Base-by-base conservation (phyloP, 2,113 vertebrate genomes). In the Columba janthina region DNA sequence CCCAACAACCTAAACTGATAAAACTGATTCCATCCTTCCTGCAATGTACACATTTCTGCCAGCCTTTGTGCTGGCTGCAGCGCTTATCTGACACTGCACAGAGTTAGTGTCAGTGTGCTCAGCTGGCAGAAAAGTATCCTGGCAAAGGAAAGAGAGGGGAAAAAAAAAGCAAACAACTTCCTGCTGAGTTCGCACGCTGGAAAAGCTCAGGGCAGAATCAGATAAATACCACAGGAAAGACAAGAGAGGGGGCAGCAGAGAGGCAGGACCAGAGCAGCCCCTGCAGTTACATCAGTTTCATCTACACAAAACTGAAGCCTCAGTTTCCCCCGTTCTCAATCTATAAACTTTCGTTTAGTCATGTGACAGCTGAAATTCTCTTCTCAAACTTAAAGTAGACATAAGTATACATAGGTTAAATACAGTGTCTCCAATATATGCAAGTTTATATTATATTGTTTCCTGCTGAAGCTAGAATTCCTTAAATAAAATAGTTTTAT, bases 91-190 rank as follows among this genome's bases (percentile, higher is more conserved):
- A 81, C 69, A 76, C 85, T 34, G 19, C 71, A 61, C 7, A 0
- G 6, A 76, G 58, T 2, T 25, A 22, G 58, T 92, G 70, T 86
- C 75, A n/a, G 86, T 67, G 82, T 34, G 51, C 69, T 92, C 80
- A 90, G 79, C 83, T 93, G 93, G 80, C 86, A 94, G 76, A 83
- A 77, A 83, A 88, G 85, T 38, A 82, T 28, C 70, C 65, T 13
- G 51, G n/a, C 11, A 9, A 46, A 46, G 36, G 15, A 32, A 60
- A 17, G 48, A 26, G 48, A 36, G 85, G 9, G 9, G 32, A 8
- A 53, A 7, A 32, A 66, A 38, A 44, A 48, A 9, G 22, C 80
- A 90, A 96, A 88, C 78, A 94, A 67, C 66, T 93, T 91, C 92
- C 90, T 80, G 92, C 90, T 96, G 94, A 83, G 75, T 73, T 95